These are phyloP conservation scores for Pristionchus pacificus DNA, from an alignment of 1,140 invertebrate genomes.

Conservation along the genomic window DNA sequence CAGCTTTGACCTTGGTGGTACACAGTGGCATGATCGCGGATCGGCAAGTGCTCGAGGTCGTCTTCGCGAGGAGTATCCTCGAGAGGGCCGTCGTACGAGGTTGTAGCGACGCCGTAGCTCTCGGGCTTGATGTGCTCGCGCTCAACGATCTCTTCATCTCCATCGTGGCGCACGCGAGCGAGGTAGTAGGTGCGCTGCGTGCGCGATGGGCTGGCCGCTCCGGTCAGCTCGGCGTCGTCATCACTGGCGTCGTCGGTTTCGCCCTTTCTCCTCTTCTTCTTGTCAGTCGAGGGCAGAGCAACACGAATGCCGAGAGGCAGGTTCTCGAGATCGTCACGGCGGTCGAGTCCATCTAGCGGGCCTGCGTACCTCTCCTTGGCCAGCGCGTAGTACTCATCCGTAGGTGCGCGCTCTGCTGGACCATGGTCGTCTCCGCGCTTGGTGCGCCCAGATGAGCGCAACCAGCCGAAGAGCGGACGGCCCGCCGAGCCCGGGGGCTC, in stretches of 20 bases:
- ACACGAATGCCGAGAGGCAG: slow-evolving; percentile 5
- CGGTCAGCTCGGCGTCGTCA: slow-evolving; percentile 14
- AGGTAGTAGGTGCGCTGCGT: too few relatives aligned
- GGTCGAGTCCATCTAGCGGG: slow-evolving; percentile 1
- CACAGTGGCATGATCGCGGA: too few relatives aligned
- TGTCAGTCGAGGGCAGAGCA: slow-evolving; percentile 1
- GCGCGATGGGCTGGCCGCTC: too few relatives aligned
- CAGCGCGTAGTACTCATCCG: too few relatives aligned
- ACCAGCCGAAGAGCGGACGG: too few relatives aligned
- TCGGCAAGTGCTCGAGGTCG: too few relatives aligned
- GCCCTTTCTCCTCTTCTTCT: neutral
- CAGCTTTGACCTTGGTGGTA: too few relatives aligned
- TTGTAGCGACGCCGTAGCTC: slow-evolving; percentile 13
- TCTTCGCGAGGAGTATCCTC: slow-evolving; percentile 7
- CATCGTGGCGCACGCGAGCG: slow-evolving; percentile 29
- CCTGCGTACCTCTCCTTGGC: slow-evolving; percentile 15
- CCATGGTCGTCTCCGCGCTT: too few relatives aligned
- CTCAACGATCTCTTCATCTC: slow-evolving; percentile 29
- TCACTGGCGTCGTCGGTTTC: neutral
- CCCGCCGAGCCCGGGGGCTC: too few relatives aligned
- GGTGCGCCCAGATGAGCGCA: too few relatives aligned
- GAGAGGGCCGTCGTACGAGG: slow-evolving; percentile 9
- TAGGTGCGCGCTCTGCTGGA: too few relatives aligned
- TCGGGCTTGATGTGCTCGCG: too few relatives aligned
- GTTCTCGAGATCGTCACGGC: slow-evolving; percentile 1